These are phyloP conservation scores for Poeciliopsis prolifica DNA, from an alignment of 2,113 vertebrate species.

Conservation along the genomic window DNA sequence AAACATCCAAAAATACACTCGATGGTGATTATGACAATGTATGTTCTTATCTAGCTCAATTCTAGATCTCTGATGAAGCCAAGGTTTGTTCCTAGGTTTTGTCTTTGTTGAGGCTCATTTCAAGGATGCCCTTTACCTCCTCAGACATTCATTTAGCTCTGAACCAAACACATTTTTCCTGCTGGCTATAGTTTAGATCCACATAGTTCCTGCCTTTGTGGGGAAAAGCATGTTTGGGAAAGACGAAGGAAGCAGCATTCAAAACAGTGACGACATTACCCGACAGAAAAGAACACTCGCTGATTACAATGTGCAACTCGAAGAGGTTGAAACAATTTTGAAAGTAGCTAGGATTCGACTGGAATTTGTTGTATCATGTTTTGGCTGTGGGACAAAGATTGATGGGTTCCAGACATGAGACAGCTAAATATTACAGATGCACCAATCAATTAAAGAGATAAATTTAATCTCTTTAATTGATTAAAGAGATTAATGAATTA, in stretches of 20 bases:
- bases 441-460: neutral
- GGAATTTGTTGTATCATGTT: neutral
- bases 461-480: too few relatives aligned
- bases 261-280: conserved; percentile 47
- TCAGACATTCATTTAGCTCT: conserved; percentile 44
- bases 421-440: neutral
- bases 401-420: neutral
- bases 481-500: neutral
- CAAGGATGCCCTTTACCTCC: conserved; percentile 62
- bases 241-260: conserved; percentile 50
- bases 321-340: neutral
- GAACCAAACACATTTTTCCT: conserved; percentile 66
- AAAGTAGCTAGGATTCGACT: neutral
- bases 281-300: conserved; percentile 11
- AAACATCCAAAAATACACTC: conserved; percentile 13
- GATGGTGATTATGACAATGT: conserved; percentile 13
- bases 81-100: conserved; percentile 37
- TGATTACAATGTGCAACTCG: neutral
- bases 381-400: too few relatives aligned
- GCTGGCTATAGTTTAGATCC: conserved; percentile 50
- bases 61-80: conserved; percentile 18
- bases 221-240: conserved; percentile 39
- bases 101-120: conserved; percentile 25
- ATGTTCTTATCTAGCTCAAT: conserved; percentile 41
- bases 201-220: conserved; percentile 72